phyloP scores from a whole-genome alignment of 2,888 invertebrate genomes.

The Lithophane semibrunnea region DNA sequence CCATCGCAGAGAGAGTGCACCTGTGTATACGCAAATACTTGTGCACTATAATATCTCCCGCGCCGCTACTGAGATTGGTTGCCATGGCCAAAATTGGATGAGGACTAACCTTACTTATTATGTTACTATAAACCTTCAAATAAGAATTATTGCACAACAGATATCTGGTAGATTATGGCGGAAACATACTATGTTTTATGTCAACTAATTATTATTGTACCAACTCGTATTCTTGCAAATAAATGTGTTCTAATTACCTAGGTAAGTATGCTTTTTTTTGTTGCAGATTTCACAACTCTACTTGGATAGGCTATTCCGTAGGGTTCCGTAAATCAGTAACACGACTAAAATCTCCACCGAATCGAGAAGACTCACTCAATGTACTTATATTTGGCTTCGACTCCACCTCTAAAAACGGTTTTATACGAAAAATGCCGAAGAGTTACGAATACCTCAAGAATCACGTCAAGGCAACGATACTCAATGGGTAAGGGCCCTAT shows the following conservation, averaged over 20 bases:
- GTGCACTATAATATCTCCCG: too few species aligned
- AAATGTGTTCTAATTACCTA: background rate
- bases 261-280: background rate
- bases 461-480: slow-evolving; percentile 55
- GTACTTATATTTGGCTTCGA: slow-evolving; percentile 97
- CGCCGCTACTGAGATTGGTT: too few species aligned
- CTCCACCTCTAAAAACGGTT: slow-evolving; percentile 95
- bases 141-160: background rate
- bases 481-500: slow-evolving; percentile 59
- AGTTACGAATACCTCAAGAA: slow-evolving; percentile 93
- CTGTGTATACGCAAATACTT: too few species aligned
- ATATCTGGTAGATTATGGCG: background rate
- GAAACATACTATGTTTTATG: background rate
- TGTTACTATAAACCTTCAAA: background rate
- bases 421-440: slow-evolving; percentile 94
- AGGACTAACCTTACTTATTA: too few species aligned
- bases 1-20: too few species aligned
- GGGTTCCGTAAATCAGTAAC: slow-evolving; percentile 74
- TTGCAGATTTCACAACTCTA: slow-evolving; percentile 69
- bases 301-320: slow-evolving; percentile 79
- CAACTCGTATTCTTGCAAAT: background rate
- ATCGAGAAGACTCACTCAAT: slow-evolving; percentile 84
- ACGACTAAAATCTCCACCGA: slow-evolving; percentile 53
- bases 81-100: too few species aligned
- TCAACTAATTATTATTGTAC: background rate